Percentiles rank a stretch among this genome's conserved stretches.
phyloP scores from a whole-genome alignment of 2,888 invertebrate species.

The Chloromyia formosa region DNA sequence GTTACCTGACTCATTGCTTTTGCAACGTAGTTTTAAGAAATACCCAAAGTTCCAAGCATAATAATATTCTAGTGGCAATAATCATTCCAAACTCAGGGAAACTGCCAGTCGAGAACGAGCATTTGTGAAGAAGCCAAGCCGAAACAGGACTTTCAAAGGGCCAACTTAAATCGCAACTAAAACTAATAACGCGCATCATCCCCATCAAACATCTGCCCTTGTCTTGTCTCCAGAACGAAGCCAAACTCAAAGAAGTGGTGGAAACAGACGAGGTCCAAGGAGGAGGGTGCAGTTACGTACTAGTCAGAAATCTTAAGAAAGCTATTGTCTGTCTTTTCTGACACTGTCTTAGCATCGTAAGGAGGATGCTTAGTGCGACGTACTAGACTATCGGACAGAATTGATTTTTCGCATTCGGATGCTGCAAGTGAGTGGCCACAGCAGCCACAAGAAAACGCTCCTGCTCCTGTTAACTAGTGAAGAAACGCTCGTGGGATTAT shows the following conservation, averaged over 20 bases:
- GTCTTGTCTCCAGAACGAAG: slow-evolving; percentile 14
- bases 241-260: slow-evolving; percentile 16
- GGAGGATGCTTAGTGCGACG: slow-evolving; percentile 36
- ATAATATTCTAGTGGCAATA: slow-evolving; percentile 18
- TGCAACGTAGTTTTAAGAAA: slow-evolving; percentile 21
- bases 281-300: slow-evolving; percentile 26
- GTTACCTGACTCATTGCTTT: slow-evolving; percentile 34
- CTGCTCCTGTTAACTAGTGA: neutral
- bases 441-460: slow-evolving; percentile 17
- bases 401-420: slow-evolving; percentile 42
- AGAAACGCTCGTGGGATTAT: neutral
- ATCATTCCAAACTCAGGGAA: slow-evolving; percentile 21
- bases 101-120: neutral
- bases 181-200: slow-evolving; percentile 37
- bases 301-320: slow-evolving; percentile 37
- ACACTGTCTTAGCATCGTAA: slow-evolving; percentile 45
- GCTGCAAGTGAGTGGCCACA: slow-evolving; percentile 25
- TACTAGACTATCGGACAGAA: slow-evolving; percentile 33
- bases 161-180: slow-evolving; percentile 29
- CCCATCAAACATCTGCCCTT: slow-evolving; percentile 35
- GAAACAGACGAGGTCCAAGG: too few species aligned
- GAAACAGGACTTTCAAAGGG: slow-evolving; percentile 8
- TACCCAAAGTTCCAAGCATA: slow-evolving; percentile 9
- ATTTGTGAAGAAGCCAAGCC: neutral
- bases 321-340: slow-evolving; percentile 48